Evolutionary conservation across 2,888 invertebrate genomes (phyloP).

Genomic region (Lasius fuliginosus): DNA sequence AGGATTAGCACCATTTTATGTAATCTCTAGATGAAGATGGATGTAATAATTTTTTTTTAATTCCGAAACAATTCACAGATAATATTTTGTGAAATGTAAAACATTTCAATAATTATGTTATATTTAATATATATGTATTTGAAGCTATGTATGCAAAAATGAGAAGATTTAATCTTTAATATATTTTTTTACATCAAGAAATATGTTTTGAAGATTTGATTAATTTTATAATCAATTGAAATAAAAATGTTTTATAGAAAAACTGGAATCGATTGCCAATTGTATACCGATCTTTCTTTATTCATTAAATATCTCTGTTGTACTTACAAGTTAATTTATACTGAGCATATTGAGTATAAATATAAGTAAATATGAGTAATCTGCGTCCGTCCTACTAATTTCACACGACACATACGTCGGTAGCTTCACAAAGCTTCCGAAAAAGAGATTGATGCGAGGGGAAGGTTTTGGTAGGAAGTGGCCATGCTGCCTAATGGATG

Average conservation of each 20-base stretch:
- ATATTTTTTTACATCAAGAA: slow-evolving; percentile 5
- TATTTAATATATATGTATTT: neutral
- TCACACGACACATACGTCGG: neutral
- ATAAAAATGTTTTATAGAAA: neutral
- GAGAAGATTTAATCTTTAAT: neutral
- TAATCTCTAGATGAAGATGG: slow-evolving; percentile 5
- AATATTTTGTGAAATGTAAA: neutral
- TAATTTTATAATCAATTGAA: neutral
- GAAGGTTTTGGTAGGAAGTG: slow-evolving; percentile 61
- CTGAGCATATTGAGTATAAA: neutral
- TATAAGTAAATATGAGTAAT: slow-evolving; percentile 3
- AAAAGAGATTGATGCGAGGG: slow-evolving; percentile 61
- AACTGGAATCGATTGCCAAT: neutral
- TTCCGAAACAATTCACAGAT: neutral
- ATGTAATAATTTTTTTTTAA: neutral
- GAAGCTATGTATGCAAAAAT: neutral
- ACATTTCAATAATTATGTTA: neutral
- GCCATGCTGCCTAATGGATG: slow-evolving; percentile 69
- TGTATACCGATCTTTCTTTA: neutral
- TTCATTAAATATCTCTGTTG: neutral
- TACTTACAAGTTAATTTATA: neutral
- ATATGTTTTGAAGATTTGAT: neutral
- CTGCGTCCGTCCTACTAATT: neutral
- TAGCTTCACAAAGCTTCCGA: slow-evolving; percentile 26
- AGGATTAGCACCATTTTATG: neutral